Evolutionary conservation across 2,113 vertebrate genomes (phyloP), one percentile per base, ranked within the genome.

Genomic region (Seriola aureovittata): DNA sequence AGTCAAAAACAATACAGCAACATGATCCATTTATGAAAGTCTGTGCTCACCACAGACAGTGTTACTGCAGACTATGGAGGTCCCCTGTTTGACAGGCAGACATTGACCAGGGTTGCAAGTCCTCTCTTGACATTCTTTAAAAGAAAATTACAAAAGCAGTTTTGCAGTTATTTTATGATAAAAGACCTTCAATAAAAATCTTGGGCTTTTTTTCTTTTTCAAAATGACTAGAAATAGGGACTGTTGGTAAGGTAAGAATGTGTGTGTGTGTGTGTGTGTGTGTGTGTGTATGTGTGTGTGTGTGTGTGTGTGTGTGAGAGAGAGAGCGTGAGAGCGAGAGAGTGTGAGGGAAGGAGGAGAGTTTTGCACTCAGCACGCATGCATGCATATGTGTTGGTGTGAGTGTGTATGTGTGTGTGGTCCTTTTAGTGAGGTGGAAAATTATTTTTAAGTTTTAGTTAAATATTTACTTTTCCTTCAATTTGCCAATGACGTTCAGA

Each of bases 381-480:
- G 54, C 60, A 67, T 82, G 78, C 69, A 63, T 84, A 79, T 70
- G 78, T 78, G 83, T 85, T 71, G 72, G 80, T 76, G 80, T 86
- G 70, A 77, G 85, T 76, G 74, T 75, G 69, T 79, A 72, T 85
- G 86, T 85, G 87, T 90, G 92, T 94, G 93, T 93, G 93, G 93
- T 94, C 93, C 92, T 87, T 71, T 91, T 88, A 75, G 74, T 71
- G 82, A 90, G 81, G 84, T 88, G 78, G 88, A 90, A 93, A 91
- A 90, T 88, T 88, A 91, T 93, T 93, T 93, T 92, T 88, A 85
- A 90, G 87, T 85, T 92, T 80, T 48, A 82, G 78, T 94, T 90
- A 88, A 94, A 94, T 94, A 94, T 94, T 94, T 93, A 89, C 87
- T 92, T 94, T 93, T 91, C 83, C 86, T 85, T 86, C 54, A 63